A percentile compares a stretch with the other conserved stretches of the same genome.
phyloP scores from a whole-genome alignment of 2,113 vertebrate genomes.

The Aegypius monachus region DNA sequence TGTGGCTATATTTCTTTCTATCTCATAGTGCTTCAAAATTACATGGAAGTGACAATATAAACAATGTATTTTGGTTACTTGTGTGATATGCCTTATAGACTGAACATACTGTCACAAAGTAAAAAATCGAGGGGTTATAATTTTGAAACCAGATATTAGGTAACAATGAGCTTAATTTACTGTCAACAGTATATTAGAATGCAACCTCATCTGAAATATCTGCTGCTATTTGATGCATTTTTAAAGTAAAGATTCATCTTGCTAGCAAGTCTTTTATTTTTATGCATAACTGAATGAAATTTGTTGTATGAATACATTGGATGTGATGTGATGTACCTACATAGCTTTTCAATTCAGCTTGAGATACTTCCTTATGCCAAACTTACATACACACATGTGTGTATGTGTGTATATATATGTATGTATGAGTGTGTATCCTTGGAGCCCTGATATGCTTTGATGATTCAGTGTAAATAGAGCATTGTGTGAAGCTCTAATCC shows the following conservation, averaged over 20 bases:
- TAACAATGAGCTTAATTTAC: background rate
- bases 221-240: background rate
- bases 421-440: background rate
- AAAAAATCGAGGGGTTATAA: background rate
- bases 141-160: background rate
- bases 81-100: background rate
- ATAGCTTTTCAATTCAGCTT: background rate
- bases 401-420: background rate
- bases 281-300: background rate
- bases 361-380: background rate
- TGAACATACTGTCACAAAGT: background rate
- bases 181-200: background rate
- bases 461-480: background rate
- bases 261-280: background rate
- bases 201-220: background rate
- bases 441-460: background rate
- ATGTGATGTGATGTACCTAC: background rate
- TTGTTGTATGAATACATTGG: background rate
- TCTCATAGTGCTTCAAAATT: background rate
- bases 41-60: background rate
- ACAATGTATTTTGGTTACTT: background rate
- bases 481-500: background rate
- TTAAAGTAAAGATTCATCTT: background rate
- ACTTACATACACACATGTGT: background rate
- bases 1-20: background rate